Evolutionary conservation across 2,888 invertebrate species (phyloP), one percentile per base, ranked within the genome.

Genomic region (Tetranychus piercei): DNA sequence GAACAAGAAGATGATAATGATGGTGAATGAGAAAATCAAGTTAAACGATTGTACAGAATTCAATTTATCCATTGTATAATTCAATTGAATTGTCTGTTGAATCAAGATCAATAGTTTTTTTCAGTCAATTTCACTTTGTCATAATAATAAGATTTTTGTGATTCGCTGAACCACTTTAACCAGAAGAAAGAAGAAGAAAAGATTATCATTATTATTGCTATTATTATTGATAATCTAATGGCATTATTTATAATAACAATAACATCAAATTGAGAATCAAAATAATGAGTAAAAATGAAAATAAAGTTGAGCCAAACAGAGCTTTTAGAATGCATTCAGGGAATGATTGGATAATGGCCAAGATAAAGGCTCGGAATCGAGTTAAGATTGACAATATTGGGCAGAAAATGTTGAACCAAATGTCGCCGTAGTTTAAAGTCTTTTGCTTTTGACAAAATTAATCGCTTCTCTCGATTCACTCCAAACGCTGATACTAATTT

Each of bases 111-210:
- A 55, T 55, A 55, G 55, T 9, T 15, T 55, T 34, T 34, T 55
- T 55, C 55, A 55, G 55, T 55, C 55, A 55, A 55, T 55, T 55
- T 55, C 55, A 55, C 55, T 55, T 55, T 55, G 55, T 55, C 55
- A 55, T 55, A 15, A 15, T 45, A 45, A 45, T 34, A 34, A 34
- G 34, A 34, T 34, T 34, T 34, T 34, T 34, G 34, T 34, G 34
- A 34, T 34, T 34, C 34, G 34, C 4, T 34, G 34, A 34, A 34
- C 34, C 34, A 34, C 34, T 34, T 55, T 55, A 55, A 55, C 55
- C 55, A 55, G 55, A 55, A 55, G 7, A 11, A 55, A 34, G 34
- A 34, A 34, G 34, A 34, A 34, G 34, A 34, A 34, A 34, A 34
- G 34, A 34, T 34, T 34, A 34, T 34, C 34, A 34, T 34, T 34